Conservation (phyloP, 1,140 invertebrate species). For the Hylaeus anthracinus region DNA sequence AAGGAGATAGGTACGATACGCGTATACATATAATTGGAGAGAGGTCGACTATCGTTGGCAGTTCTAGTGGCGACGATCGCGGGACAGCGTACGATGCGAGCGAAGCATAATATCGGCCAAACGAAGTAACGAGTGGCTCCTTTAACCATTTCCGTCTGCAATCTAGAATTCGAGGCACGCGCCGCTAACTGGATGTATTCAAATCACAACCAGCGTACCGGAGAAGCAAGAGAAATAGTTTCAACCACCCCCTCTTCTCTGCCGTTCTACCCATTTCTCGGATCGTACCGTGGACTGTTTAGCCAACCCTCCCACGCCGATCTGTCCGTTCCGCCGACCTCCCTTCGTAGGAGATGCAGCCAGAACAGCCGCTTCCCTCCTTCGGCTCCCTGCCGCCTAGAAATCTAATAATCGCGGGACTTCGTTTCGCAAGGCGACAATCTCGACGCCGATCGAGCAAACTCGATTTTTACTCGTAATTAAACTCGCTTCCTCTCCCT, state of each 20-base stretch:
- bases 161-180: slow-evolving; percentile 75
- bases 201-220: slow-evolving; percentile 75
- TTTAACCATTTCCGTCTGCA: slow-evolving; percentile 67
- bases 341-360: slow-evolving; percentile 5
- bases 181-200: slow-evolving; percentile 80
- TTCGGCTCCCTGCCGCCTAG: slow-evolving; percentile 16
- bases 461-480: slow-evolving; percentile 66
- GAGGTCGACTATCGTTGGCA: not conserved
- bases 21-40: not conserved
- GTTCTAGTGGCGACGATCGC: not conserved
- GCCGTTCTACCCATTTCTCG: slow-evolving; percentile 57
- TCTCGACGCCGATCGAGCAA: slow-evolving; percentile 61
- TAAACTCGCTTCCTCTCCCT: slow-evolving; percentile 50
- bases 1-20: no score
- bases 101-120: slow-evolving; percentile 59
- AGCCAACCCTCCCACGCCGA: slow-evolving; percentile 49
- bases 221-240: slow-evolving; percentile 78
- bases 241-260: slow-evolving; percentile 55
- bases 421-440: slow-evolving; percentile 62
- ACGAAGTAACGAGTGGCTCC: slow-evolving; percentile 73
- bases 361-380: slow-evolving; percentile 9
- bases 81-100: slow-evolving; percentile 25
- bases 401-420: slow-evolving; percentile 66
- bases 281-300: slow-evolving; percentile 66
- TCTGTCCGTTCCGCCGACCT: slow-evolving; percentile 22